phyloP scores from a whole-genome alignment of 2,888 invertebrate species.

The Phortica okadai region DNA sequence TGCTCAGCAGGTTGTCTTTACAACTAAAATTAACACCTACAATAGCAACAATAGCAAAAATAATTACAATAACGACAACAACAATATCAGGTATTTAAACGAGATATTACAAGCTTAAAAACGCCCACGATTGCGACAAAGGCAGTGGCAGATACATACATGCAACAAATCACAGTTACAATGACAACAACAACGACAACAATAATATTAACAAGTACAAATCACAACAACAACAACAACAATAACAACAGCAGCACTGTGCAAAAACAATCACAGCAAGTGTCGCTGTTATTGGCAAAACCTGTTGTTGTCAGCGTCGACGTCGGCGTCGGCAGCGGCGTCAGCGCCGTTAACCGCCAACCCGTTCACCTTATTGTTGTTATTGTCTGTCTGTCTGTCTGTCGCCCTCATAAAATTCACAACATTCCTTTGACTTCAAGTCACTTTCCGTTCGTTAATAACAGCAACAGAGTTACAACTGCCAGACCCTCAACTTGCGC shows the following conservation, averaged over 20 bases:
- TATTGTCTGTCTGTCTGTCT: background rate
- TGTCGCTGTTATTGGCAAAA: constrained; percentile 28
- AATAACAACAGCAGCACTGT: too few relatives aligned
- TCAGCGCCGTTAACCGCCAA: background rate
- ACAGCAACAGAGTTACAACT: background rate
- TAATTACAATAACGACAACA: constrained; percentile 44
- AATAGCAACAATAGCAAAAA: background rate
- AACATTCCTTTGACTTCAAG: constrained; percentile 28
- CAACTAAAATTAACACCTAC: constrained; percentile 14
- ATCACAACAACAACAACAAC: constrained; percentile 11
- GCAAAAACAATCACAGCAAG: background rate
- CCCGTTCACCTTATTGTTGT: constrained; percentile 1
- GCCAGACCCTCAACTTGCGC: background rate
- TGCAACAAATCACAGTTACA: constrained; percentile 13
- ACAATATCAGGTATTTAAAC: constrained; percentile 66
- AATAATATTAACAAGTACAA: background rate
- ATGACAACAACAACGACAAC: constrained; percentile 6
- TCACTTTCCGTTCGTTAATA: constrained; percentile 35
- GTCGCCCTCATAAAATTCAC: constrained; percentile 1
- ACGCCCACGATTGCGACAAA: constrained; percentile 33
- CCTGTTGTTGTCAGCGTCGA: constrained; percentile 14
- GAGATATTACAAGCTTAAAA: constrained; percentile 68
- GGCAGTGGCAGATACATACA: background rate
- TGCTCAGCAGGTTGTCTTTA: constrained; percentile 17
- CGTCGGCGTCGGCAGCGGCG: background rate